Conservation (phyloP, 92 coral and sea anemone species). For the Zoanthus solanderi region DNA sequence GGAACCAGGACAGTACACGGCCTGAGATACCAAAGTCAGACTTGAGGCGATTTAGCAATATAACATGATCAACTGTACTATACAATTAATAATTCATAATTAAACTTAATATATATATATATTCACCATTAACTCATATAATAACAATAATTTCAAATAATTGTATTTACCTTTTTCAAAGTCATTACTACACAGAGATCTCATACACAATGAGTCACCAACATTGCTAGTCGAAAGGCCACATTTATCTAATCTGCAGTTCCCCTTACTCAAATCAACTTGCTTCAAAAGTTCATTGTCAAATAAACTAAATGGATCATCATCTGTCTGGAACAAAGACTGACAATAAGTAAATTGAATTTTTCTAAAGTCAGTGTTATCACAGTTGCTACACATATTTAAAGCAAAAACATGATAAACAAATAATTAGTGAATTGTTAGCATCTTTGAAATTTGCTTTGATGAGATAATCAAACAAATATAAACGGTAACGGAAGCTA, state of each 20-base stretch:
- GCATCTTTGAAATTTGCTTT: no score
- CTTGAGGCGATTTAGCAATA: neutral
- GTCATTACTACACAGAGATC: constrained; percentile 86
- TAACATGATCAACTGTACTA: no score
- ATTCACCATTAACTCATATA: neutral
- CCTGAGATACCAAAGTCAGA: no score
- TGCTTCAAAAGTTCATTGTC: constrained; percentile 77
- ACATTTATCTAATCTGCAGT: constrained; percentile 70
- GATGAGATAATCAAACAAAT: no score
- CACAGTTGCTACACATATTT: no score
- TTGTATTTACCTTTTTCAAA: constrained; percentile 81
- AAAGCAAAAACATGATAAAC: no score
- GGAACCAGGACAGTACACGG: no score
- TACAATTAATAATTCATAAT: neutral
- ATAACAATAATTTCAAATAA: neutral
- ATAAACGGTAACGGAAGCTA: no score
- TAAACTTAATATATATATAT: neutral
- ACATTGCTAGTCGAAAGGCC: constrained; percentile 80
- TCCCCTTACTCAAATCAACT: constrained; percentile 84
- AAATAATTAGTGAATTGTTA: no score
- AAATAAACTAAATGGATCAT: constrained; percentile 73
- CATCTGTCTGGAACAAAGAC: constrained; percentile 57
- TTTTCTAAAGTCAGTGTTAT: no score
- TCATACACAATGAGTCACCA: constrained; percentile 77
- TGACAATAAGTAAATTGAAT: neutral